Conservation (phyloP, 2,113 vertebrate species). For the Toxostoma redivivum region DNA sequence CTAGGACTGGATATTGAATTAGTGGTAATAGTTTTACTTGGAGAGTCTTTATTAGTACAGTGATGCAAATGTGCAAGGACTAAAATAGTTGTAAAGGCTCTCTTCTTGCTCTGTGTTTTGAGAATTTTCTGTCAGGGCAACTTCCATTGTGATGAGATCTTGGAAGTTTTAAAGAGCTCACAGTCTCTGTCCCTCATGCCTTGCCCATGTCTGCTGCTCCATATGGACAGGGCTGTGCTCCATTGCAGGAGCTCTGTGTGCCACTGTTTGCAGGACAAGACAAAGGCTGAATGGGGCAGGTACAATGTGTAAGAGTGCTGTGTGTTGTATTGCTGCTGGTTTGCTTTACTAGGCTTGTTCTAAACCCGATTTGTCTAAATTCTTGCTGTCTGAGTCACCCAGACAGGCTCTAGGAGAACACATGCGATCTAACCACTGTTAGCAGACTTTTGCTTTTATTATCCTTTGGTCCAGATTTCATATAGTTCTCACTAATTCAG, state of each 20-base stretch:
- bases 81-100: background rate
- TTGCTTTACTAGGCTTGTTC: background rate
- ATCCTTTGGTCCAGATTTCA: background rate
- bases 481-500: background rate
- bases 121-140: background rate
- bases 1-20: background rate
- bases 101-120: background rate
- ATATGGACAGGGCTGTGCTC: background rate
- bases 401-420: background rate
- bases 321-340: background rate
- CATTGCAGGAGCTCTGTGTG: background rate
- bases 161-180: background rate
- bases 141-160: background rate
- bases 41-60: background rate
- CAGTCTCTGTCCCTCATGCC: background rate
- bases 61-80: background rate
- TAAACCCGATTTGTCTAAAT: background rate
- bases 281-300: background rate
- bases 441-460: background rate
- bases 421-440: background rate
- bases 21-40: background rate
- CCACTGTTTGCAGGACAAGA: background rate
- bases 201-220: background rate
- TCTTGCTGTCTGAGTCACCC: background rate
- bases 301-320: background rate